Conservation (phyloP, 2,888 invertebrate species). For the Caenorhabditis sp. region DNA sequence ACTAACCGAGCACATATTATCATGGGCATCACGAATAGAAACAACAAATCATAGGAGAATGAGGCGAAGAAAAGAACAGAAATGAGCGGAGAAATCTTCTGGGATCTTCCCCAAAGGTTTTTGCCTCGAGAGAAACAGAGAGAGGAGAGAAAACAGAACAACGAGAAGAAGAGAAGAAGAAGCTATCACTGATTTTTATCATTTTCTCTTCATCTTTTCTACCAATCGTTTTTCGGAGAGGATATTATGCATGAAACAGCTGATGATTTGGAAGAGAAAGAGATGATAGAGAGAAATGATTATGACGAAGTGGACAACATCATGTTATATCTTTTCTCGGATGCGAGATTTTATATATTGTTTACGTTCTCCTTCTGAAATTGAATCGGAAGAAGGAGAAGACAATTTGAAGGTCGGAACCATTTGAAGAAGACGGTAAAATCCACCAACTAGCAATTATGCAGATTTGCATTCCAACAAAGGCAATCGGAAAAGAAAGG, state of each 20-base stretch:
- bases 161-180: slow-evolving; percentile 24
- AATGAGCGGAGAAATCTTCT: background rate
- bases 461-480: slow-evolving; percentile 38
- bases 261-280: slow-evolving; percentile 33
- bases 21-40: slow-evolving; percentile 31
- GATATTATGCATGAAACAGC: slow-evolving; percentile 52
- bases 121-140: slow-evolving; percentile 16
- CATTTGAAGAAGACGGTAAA: slow-evolving; percentile 43
- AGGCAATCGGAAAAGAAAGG: slow-evolving; percentile 7
- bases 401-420: slow-evolving; percentile 42
- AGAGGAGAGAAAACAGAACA: slow-evolving; percentile 21
- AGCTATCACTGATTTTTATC: slow-evolving; percentile 38
- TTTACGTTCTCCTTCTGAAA: slow-evolving; percentile 51
- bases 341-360: slow-evolving; percentile 27
- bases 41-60: slow-evolving; percentile 16
- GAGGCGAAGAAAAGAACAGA: slow-evolving; percentile 17
- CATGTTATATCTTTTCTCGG: slow-evolving; percentile 14
- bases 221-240: slow-evolving; percentile 52
- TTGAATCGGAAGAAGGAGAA: slow-evolving; percentile 41
- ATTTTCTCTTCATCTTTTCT: slow-evolving; percentile 48
- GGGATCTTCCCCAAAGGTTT: slow-evolving; percentile 36
- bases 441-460: slow-evolving; percentile 49
- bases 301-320: slow-evolving; percentile 47
- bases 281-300: slow-evolving; percentile 43
- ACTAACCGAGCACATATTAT: slow-evolving; percentile 63